Base-by-base conservation (phyloP, 2,797 vertebrate species). In the Chaetodon trifasciatus region DNA sequence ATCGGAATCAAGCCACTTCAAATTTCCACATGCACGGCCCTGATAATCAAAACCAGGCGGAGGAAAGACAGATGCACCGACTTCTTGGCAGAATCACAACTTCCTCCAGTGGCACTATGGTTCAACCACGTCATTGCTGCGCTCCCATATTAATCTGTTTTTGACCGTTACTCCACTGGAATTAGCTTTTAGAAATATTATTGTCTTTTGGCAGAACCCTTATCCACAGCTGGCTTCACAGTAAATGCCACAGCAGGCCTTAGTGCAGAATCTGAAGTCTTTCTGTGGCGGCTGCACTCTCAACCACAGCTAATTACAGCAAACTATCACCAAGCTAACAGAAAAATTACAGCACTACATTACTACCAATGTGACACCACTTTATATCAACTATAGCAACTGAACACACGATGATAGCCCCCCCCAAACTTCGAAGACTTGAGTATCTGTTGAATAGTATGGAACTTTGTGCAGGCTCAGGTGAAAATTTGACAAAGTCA, bases 1-100 rank as follows among this genome's bases (percentile, higher is more conserved):
- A 81, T 81, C 64, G 67, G 58, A 86, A 82, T 78, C 42, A 86
- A 83, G 71, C 76, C 75, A 65, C 46, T 24, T 82, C 19, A 70
- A 53, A 66, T 67, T 65, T 78, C 24, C 21, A 35, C 81, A 88
- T 84, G 85, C 83, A 86, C 1, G 32, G 53, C 57, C 68, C 50
- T 40, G 44, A 79, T 39, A 10, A 69, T 79, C 42, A 65, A 79
- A 88, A 82, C 46, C 65, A 78, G 60, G 64, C 16, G 16, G 65
- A 70, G 24, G 32, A 74, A 61, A 63, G 24, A 70, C 73, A 74
- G 37, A 63, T 37, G n/a, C 6, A 16, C 39, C 0, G 35, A 70
- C 39, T 62, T 79, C 50, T 77, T 58, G 37, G 74, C 35, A 55
- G 32, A 74, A 74, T 39, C 67, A 53, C 5, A 3, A 35, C 62